These are phyloP conservation scores for Vanessa atalanta DNA, from an alignment of 1,140 invertebrate species.

Conservation along the genomic window DNA sequence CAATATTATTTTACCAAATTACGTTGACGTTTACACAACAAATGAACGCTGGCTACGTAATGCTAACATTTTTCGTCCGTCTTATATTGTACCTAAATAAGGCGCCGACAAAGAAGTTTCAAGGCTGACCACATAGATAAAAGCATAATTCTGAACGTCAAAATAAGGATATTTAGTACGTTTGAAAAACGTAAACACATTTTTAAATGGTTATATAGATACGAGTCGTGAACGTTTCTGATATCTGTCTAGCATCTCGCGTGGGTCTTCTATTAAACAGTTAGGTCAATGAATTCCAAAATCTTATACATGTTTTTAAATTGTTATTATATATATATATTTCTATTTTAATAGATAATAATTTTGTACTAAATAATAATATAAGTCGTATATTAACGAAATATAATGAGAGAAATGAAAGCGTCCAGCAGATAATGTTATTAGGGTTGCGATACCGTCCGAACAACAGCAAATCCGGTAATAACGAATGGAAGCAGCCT, in stretches of 20 bases:
- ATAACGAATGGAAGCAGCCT: not conserved
- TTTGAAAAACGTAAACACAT: conserved; percentile 28
- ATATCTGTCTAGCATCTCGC: conserved; percentile 31
- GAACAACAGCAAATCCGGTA: not conserved
- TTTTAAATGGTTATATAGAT: conserved; percentile 30
- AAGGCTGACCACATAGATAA: conserved; percentile 73
- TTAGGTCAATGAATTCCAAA: not conserved
- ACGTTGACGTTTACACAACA: conserved; percentile 33
- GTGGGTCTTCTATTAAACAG: not conserved
- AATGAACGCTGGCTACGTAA: conserved; percentile 20
- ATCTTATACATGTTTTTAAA: not conserved
- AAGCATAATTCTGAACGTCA: conserved; percentile 52
- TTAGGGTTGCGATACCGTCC: not conserved
- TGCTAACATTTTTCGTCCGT: conserved; percentile 56
- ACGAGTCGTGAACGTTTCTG: conserved; percentile 29
- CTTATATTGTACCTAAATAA: conserved; percentile 63
- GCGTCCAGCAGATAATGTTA: not conserved
- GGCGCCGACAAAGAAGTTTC: conserved; percentile 64
- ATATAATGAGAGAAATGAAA: not conserved
- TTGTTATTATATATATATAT: no score
- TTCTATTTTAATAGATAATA: not conserved
- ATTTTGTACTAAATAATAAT: not conserved
- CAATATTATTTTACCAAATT: conserved; percentile 57
- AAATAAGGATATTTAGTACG: conserved; percentile 47
- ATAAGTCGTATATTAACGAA: not conserved